Evolutionary conservation across 2,888 invertebrate genomes (phyloP).

Genomic region (Eubasilissa splendida): DNA sequence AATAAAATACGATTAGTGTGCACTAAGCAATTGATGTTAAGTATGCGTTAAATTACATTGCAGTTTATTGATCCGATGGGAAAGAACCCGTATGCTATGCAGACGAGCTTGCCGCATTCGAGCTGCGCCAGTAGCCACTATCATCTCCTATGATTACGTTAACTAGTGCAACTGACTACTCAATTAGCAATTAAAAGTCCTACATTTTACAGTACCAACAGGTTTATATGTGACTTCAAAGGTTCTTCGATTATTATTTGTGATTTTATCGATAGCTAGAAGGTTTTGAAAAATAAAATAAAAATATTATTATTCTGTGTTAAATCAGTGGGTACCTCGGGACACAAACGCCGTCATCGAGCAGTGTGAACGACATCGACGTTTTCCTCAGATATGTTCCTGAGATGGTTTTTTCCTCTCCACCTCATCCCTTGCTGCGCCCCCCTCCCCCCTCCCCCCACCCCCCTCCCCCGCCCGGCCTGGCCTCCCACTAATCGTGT

Average conservation of each 20-base stretch:
- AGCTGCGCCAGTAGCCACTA: background rate
- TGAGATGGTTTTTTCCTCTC: conserved; percentile 20
- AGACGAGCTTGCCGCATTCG: conserved; percentile 6
- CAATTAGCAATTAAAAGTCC: background rate
- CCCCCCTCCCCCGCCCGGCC: background rate
- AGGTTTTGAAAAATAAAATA: too few species aligned
- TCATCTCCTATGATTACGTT: background rate
- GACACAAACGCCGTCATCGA: conserved; percentile 20
- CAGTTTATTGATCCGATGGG: conserved; percentile 29
- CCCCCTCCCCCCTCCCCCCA: conserved; percentile 13
- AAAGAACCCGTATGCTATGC: conserved; percentile 15
- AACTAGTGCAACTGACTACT: background rate
- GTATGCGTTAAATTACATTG: background rate
- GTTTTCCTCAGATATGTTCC: conserved; percentile 6
- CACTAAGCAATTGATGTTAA: too few species aligned
- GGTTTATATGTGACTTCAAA: too few species aligned
- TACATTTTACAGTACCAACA: too few species aligned
- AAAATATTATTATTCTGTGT: too few species aligned
- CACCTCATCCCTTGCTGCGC: conserved; percentile 2
- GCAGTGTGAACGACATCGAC: conserved; percentile 22
- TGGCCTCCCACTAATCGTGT: conserved; percentile 56
- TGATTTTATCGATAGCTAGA: too few species aligned
- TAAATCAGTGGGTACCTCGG: conserved; percentile 7
- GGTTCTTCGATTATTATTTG: too few species aligned
- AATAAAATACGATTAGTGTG: too few species aligned